A percentile compares a stretch with the other conserved stretches of the same genome.
These are phyloP conservation scores for Chauna torquata DNA, from an alignment of 2,113 vertebrate species.

Conservation along the genomic window DNA sequence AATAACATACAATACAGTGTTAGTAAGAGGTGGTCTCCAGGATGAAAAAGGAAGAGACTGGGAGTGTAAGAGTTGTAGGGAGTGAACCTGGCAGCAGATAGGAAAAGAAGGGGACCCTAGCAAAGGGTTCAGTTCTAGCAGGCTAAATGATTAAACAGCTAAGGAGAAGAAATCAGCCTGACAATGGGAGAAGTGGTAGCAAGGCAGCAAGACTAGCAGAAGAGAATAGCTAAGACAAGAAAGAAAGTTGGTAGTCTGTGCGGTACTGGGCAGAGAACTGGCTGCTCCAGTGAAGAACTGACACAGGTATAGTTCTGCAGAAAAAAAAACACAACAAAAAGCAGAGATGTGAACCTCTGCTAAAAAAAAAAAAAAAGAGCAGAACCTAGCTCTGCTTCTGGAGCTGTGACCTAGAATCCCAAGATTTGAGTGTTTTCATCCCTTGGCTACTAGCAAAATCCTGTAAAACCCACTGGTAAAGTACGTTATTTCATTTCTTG, in stretches of 20 bases:
- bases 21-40: not conserved
- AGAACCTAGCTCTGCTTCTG: not conserved
- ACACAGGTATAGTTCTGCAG: not conserved
- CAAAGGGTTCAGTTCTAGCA: not conserved
- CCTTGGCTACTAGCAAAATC: not conserved
- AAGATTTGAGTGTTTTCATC: not conserved
- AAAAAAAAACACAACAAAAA: not conserved
- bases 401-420: not conserved
- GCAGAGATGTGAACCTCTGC: not conserved
- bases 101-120: not conserved
- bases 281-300: not conserved
- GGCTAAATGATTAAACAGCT: not conserved
- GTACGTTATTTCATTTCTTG: not conserved
- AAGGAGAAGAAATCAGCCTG: not conserved
- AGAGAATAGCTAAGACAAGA: not conserved
- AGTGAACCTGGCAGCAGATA: not conserved
- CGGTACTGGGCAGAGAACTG: not conserved
- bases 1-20: fast-evolving
- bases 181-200: not conserved
- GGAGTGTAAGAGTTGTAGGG: not conserved
- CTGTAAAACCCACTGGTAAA: not conserved
- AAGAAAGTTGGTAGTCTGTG: not conserved
- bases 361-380: not conserved
- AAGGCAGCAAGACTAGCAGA: not conserved
- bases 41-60: not conserved